Base-by-base conservation (phyloP, 2,113 vertebrate species). In the Cochlearius cochlearius region DNA sequence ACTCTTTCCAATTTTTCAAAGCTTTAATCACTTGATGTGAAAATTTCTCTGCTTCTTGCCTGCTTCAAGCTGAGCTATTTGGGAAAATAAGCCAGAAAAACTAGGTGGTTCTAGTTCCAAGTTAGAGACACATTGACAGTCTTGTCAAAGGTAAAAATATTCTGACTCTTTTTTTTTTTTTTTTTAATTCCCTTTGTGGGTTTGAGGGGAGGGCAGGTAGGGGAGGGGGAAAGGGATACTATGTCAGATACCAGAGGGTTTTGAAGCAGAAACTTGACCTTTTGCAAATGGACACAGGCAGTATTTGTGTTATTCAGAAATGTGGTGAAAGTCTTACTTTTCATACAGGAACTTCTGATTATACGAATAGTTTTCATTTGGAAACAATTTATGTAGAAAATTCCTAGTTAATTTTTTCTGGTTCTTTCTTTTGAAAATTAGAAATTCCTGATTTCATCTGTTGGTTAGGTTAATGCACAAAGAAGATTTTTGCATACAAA, bases 181-280 rank as follows among this genome's bases (percentile, higher is more conserved):
- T 39, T 34, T 8, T 5, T 7, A 60, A 49, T 32, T 76, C 4
- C 5, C 1, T 49, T 58, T 67, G 18, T 8, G 15, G 30, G 3
- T 0, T 17, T 11, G 5, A 4, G 18, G 2, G 10, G 15, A 20
- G 2, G 22, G 5, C 4, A 50, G 6, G 11, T 17, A 47, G 7
- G 4, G 13, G 9, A 63, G 67, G 4, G 9, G 15, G 9, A 66
- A 92, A 41, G 1, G 8, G 32, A 75, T 89, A 62, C 5, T 55
- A 4, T 36, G 18, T 49, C 14, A 3, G 55, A 49, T 49, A 56
- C 1, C 3, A 29, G 30, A 60, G 5, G 14, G 2, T 18, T 76
- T 56, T 64, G 45, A 82, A 91, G 12, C 8, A 69, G 18, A 68
- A 86, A 36, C 2, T 22, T 39, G 12, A 30, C 1, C 5, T 62